phyloP scores from a whole-genome alignment of 2,888 invertebrate genomes.

The Alsophila aescularia region DNA sequence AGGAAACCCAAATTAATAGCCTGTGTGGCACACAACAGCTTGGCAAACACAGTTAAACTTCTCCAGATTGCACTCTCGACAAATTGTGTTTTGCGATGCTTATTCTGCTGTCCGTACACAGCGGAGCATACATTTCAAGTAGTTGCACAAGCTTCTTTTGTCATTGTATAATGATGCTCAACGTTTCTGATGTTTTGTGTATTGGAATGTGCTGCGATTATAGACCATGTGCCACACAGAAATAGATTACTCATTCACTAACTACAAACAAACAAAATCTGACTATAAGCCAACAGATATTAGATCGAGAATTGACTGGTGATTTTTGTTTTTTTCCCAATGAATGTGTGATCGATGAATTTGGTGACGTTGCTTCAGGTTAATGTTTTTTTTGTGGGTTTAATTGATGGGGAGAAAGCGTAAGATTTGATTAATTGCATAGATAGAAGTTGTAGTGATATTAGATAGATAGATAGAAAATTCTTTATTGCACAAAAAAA shows the following conservation, averaged over 20 bases:
- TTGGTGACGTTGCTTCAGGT: conserved; percentile 44
- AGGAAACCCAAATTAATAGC: too few species aligned
- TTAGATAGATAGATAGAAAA: background rate
- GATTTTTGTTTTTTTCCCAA: background rate
- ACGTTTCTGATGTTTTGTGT: conserved; percentile 75
- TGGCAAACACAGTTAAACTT: too few species aligned
- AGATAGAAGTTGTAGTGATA: conserved; percentile 14
- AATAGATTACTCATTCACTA: conserved; percentile 28
- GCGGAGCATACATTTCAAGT: conserved; percentile 68
- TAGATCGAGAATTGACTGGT: background rate
- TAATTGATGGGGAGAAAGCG: conserved; percentile 56
- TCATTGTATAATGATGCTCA: conserved; percentile 80
- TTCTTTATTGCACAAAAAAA: too few species aligned
- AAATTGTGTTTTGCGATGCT: too few species aligned
- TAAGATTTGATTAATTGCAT: conserved; percentile 46
- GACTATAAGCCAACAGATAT: background rate
- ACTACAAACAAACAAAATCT: conserved; percentile 1
- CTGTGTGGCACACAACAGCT: too few species aligned
- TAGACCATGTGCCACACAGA: conserved; percentile 42
- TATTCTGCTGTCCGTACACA: conserved; percentile 60
- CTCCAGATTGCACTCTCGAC: too few species aligned
- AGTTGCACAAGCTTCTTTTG: conserved; percentile 82
- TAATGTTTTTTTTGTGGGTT: conserved; percentile 37
- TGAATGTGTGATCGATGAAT: conserved; percentile 54
- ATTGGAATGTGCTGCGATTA: conserved; percentile 75